Conservation (phyloP, 2,888 invertebrate genomes). For the Tetragonisca angustula region DNA sequence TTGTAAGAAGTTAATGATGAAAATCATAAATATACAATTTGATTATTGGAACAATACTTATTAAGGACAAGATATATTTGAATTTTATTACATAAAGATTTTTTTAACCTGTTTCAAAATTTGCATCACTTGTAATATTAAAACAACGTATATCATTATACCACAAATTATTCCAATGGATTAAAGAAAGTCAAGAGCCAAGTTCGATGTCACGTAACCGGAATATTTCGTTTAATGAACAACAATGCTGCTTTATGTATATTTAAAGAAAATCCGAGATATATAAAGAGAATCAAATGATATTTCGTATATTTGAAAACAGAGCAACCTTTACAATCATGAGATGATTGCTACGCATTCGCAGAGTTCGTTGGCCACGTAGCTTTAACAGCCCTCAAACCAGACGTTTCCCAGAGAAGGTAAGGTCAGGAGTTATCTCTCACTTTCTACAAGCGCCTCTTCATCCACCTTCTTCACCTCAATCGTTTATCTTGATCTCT, state of each 20-base stretch:
- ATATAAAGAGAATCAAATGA: neutral
- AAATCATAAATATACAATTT: neutral
- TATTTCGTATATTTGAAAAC: neutral
- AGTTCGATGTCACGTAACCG: too few relatives aligned
- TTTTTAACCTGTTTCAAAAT: too few relatives aligned
- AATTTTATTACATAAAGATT: too few relatives aligned
- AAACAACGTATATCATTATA: too few relatives aligned
- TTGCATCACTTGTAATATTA: too few relatives aligned
- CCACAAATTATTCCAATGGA: too few relatives aligned
- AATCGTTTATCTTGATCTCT: conserved; percentile 31
- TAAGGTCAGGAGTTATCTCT: conserved; percentile 78
- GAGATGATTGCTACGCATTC: conserved; percentile 87
- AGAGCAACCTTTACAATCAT: neutral
- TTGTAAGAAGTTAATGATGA: neutral
- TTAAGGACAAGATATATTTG: too few relatives aligned
- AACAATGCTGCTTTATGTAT: neutral
- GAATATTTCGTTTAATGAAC: neutral
- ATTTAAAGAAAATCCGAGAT: neutral
- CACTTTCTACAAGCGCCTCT: conserved; percentile 15
- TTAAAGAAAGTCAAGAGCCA: too few relatives aligned
- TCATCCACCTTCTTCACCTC: conserved; percentile 28
- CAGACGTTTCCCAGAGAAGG: conserved; percentile 86
- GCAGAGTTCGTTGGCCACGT: conserved; percentile 87
- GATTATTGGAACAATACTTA: neutral
- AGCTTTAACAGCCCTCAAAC: conserved; percentile 87